Conservation (phyloP, 2,888 invertebrate genomes). For the Chrysina gloriosa region DNA sequence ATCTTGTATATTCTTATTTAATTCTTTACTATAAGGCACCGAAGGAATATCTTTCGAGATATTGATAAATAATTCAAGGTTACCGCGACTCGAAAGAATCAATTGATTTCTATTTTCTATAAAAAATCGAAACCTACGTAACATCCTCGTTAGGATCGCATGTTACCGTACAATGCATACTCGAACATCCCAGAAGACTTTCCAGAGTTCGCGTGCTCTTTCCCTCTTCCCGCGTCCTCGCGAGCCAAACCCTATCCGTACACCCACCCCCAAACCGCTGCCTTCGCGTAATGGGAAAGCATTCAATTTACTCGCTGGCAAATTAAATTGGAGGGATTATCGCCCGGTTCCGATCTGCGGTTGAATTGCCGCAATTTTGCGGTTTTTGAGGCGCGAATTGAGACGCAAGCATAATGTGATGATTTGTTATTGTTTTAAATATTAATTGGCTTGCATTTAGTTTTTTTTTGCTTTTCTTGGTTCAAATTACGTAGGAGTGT, state of each 20-base stretch:
- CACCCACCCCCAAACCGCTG: not conserved
- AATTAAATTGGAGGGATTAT: slow-evolving; percentile 27
- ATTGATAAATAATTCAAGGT: no score
- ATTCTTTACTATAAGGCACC: no score
- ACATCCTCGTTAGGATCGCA: slow-evolving; percentile 18
- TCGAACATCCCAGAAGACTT: slow-evolving; percentile 4
- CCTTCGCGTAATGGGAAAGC: slow-evolving; percentile 24
- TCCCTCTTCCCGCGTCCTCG: not conserved
- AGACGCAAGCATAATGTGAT: no score
- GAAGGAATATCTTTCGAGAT: no score
- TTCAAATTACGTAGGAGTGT: no score
- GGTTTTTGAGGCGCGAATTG: not conserved
- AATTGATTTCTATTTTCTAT: no score
- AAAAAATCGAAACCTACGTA: no score
- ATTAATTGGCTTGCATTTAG: no score
- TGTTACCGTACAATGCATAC: slow-evolving; percentile 26
- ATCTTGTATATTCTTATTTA: no score
- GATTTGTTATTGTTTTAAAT: no score
- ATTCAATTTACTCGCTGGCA: slow-evolving; percentile 38
- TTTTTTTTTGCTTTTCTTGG: no score
- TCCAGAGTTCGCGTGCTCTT: slow-evolving; percentile 24
- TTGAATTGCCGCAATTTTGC: not conserved
- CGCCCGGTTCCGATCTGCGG: slow-evolving; percentile 1
- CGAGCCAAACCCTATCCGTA: not conserved
- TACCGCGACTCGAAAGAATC: no score